phyloP scores from a whole-genome alignment of 2,113 vertebrate species.

The Xenus cinereus region DNA sequence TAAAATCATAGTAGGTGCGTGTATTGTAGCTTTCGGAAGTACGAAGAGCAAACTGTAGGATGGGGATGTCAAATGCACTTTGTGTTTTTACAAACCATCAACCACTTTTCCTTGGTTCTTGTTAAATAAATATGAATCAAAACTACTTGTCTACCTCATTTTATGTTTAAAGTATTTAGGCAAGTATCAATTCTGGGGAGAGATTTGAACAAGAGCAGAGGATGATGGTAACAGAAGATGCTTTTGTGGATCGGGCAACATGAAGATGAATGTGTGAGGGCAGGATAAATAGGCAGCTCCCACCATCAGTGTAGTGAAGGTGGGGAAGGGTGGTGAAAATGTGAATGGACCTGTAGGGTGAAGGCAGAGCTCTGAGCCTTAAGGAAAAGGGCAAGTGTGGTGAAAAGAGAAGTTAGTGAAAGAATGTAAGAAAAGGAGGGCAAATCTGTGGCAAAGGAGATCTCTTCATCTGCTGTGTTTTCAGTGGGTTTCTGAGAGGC shows the following conservation, averaged over 20 bases:
- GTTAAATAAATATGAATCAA: neutral
- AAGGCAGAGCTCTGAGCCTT: neutral
- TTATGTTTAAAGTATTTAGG: neutral
- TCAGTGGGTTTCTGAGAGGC: neutral
- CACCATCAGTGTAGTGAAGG: rapidly evolving
- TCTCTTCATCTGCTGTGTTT: neutral
- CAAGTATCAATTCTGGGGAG: neutral
- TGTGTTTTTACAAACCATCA: neutral
- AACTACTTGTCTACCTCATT: neutral
- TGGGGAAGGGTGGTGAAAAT: neutral
- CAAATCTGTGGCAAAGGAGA: neutral
- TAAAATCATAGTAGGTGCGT: neutral
- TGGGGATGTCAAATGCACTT: neutral
- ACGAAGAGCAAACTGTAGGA: neutral
- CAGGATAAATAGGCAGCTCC: neutral
- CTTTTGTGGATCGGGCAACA: neutral
- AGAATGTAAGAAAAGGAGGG: neutral
- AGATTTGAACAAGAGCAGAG: neutral
- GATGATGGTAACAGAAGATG: neutral
- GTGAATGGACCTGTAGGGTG: neutral
- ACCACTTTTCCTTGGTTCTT: neutral
- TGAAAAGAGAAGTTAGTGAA: neutral
- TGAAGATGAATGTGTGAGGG: neutral
- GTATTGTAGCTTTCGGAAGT: neutral
- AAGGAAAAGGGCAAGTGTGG: neutral